Evolutionary conservation across 2,113 vertebrate genomes (phyloP).

Genomic region (Neotoma lepida): DNA sequence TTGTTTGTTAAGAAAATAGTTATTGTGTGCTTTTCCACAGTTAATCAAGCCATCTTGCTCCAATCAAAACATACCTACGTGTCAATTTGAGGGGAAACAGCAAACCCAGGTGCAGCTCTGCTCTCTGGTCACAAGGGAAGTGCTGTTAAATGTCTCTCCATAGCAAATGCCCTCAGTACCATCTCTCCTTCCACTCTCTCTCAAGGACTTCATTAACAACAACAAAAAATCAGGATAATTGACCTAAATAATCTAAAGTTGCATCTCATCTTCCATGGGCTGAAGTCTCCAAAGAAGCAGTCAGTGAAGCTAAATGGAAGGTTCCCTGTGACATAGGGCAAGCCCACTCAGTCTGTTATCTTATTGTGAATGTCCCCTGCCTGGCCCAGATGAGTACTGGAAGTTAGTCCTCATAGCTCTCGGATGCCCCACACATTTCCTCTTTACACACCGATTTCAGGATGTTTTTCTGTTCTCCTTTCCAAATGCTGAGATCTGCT

Average conservation of each 20-base stretch:
- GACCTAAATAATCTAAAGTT: background rate
- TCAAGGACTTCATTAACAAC: background rate
- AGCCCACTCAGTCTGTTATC: background rate
- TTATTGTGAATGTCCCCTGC: background rate
- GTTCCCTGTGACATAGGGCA: background rate
- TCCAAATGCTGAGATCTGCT: background rate
- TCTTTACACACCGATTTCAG: background rate
- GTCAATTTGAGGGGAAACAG: conserved; percentile 19
- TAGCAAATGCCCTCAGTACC: background rate
- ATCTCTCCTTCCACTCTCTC: background rate
- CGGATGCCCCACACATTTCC: background rate
- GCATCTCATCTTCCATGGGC: background rate
- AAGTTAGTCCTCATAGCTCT: background rate
- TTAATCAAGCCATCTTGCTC: conserved; percentile 63
- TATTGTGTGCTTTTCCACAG: conserved; percentile 70
- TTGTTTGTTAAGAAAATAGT: conserved; percentile 77
- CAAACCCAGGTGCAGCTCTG: background rate
- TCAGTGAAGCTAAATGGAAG: background rate
- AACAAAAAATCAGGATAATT: background rate
- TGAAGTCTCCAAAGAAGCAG: background rate
- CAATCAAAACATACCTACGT: conserved; percentile 70
- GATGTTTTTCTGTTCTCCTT: background rate
- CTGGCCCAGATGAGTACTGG: background rate
- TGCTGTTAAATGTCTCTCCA: background rate
- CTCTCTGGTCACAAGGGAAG: background rate